phyloP scores from a whole-genome alignment of 1,140 invertebrate genomes.

The Camponotus pennsylvanicus region DNA sequence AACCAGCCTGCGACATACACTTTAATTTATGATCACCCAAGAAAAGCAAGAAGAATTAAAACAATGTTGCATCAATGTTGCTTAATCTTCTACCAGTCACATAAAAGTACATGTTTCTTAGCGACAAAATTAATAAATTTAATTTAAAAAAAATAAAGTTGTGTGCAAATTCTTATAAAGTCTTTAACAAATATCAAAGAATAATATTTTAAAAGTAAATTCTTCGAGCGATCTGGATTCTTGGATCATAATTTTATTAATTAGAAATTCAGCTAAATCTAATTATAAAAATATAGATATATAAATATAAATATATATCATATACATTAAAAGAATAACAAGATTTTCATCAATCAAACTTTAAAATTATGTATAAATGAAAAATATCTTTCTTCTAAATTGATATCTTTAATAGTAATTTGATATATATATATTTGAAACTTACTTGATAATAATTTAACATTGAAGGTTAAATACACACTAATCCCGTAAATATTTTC shows the following conservation, averaged over 20 bases:
- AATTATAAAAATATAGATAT: not conserved
- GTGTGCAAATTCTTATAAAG: not conserved
- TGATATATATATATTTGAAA: not conserved
- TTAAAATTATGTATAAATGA: not conserved
- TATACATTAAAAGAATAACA: not conserved
- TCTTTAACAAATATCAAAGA: not conserved
- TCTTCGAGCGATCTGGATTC: not conserved
- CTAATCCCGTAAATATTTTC: not conserved
- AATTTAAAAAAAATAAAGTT: not conserved
- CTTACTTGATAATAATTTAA: not conserved
- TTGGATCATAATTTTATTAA: not conserved
- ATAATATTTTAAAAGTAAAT: not conserved
- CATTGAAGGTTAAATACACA: not conserved
- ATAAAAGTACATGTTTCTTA: constrained; percentile 11
- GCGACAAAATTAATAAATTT: constrained; percentile 26
- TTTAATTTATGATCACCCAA: constrained; percentile 32
- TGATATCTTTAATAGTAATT: not conserved
- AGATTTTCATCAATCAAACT: not conserved
- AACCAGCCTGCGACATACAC: constrained; percentile 44
- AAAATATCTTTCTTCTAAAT: no score
- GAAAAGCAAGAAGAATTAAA: constrained; percentile 26
- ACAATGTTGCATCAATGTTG: constrained; percentile 47
- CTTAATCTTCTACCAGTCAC: not conserved
- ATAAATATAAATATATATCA: not conserved
- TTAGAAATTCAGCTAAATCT: not conserved